Percentiles rank a stretch among this genome's conserved stretches.
These are phyloP conservation scores for Trichonephila inaurata DNA, from an alignment of 1,140 invertebrate species.

Conservation along the genomic window DNA sequence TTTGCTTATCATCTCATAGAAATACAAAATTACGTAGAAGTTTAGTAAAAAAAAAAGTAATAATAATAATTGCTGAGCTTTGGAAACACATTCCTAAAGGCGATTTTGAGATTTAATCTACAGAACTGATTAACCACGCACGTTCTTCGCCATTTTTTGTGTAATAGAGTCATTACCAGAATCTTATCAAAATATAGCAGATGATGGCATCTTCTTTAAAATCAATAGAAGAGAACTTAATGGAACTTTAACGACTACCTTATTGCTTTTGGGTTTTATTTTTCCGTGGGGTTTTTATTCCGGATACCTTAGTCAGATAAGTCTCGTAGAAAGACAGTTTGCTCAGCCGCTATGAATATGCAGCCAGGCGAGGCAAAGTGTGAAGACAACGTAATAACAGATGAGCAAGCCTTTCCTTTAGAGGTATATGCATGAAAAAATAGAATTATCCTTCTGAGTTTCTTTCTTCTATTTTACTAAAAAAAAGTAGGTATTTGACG, in stretches of 20 bases:
- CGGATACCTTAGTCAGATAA: neutral
- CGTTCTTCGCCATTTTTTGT: neutral
- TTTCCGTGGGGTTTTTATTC: neutral
- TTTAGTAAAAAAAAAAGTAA: neutral
- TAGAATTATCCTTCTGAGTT: too few species aligned
- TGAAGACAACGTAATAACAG: neutral
- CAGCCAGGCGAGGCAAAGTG: neutral
- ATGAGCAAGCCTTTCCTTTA: neutral
- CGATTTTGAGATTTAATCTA: too few species aligned
- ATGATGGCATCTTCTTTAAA: neutral
- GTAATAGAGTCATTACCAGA: neutral
- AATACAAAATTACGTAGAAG: too few species aligned
- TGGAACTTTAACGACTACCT: constrained; percentile 21
- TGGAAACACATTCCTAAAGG: neutral
- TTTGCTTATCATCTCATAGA: neutral
- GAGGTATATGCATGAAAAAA: neutral
- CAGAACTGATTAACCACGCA: neutral
- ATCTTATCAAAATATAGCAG: neutral
- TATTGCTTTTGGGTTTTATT: neutral
- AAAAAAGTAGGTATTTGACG: too few species aligned
- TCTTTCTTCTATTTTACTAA: too few species aligned
- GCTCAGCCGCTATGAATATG: neutral
- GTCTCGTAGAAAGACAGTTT: neutral
- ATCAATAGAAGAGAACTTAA: neutral
- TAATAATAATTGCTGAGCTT: neutral